phyloP scores from a whole-genome alignment of 1,140 invertebrate species.

The Microvelia longipes region DNA sequence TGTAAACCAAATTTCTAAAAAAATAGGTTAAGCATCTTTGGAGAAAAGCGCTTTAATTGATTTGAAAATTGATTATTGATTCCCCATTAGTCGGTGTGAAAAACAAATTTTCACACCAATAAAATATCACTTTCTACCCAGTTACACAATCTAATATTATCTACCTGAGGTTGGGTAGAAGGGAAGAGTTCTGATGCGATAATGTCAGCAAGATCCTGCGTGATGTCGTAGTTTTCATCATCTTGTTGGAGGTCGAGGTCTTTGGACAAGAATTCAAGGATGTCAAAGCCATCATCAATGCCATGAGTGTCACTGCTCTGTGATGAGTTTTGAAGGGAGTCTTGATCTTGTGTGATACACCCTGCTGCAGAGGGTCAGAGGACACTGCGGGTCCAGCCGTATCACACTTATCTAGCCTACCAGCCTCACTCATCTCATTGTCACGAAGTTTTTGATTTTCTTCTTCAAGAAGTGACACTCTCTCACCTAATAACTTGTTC shows the following conservation, averaged over 20 bases:
- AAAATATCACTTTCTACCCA: too few species aligned
- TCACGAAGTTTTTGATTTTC: constrained; percentile 15
- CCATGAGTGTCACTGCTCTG: constrained; percentile 30
- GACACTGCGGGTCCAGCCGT: constrained; percentile 57
- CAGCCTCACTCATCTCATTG: not conserved
- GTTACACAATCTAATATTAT: not conserved
- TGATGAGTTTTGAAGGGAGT: constrained; percentile 40
- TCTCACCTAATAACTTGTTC: constrained; percentile 15
- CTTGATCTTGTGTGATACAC: constrained; percentile 24
- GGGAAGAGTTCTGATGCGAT: not conserved
- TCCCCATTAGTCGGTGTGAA: too few species aligned
- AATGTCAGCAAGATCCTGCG: not conserved
- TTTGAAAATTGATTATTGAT: too few species aligned
- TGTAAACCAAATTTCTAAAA: too few species aligned
- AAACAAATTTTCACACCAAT: too few species aligned
- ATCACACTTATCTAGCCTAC: constrained; percentile 7
- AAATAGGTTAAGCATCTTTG: too few species aligned
- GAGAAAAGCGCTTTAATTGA: too few species aligned
- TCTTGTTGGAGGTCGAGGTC: not conserved
- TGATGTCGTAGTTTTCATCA: not conserved
- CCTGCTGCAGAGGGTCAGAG: constrained; percentile 63
- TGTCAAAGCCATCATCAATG: constrained; percentile 38
- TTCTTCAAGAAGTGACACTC: constrained; percentile 10
- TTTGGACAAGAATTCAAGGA: not conserved
- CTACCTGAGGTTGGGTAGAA: not conserved